Evolutionary conservation across 2,113 vertebrate species (phyloP), one percentile per base, ranked within the genome.

Genomic region (Marcusenius ussheri): DNA sequence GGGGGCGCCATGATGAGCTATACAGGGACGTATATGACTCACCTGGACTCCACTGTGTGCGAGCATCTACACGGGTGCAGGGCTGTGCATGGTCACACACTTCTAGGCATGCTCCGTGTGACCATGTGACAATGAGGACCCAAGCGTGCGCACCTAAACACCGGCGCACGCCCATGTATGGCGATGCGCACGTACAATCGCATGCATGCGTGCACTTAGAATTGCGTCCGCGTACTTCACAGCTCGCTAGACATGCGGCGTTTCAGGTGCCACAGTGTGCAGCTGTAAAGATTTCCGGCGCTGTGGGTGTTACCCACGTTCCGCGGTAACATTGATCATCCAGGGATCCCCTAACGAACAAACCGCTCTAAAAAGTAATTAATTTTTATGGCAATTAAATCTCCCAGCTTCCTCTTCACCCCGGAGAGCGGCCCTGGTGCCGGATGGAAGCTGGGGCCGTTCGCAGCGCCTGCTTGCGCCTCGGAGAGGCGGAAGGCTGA

Each of bases 401-500:
- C 24, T 31, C n/a, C 35, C n/a, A 45, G 62, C 3, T 87, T 88
- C 51, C 62, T 51, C 70, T 83, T 19, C 84, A 58, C 45, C 2
- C 89, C 66, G 24, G 31, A 89, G 74, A 74, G 88, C 90, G 5
- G 85, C 45, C n/a, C 10, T 24, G 39, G 42, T 46, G 58, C 45
- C 17, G 13, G 31, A 31, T 49, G 77, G 85, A 62, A 84, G 83
- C 19, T 15, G 50, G 24, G 88, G 77, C 51, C 62, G 42, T 66
- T 87, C 56, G 80, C 70, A 56, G 66, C 45, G 88, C 31, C 83
- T 84, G 6, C 45, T 77, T 80, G 6, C 74, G 70, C 91, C n/a
- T 89, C 39, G 17, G 74, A 85, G 31, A 89, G 89, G 84, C 80
- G 85, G 77, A 90, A 90, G 91, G 91, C 91, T 93, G 94, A 93